Evolutionary conservation across 2,113 vertebrate genomes (phyloP).

Genomic region (Xiphorhynchus elegans): DNA sequence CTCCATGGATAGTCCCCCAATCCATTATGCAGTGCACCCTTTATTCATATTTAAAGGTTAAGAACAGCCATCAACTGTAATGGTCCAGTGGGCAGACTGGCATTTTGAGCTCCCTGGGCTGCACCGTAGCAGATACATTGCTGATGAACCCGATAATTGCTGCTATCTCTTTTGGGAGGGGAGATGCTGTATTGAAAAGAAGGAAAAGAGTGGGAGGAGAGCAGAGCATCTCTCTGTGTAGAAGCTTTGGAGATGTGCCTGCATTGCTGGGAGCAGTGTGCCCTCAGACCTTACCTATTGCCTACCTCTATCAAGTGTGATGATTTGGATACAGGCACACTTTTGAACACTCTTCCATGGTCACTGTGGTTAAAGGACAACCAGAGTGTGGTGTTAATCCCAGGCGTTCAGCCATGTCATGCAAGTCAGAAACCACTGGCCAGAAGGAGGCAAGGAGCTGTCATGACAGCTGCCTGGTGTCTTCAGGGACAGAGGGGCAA

Average conservation of each 20-base stretch:
- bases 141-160: neutral
- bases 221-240: neutral
- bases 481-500: neutral
- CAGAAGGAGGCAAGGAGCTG: neutral
- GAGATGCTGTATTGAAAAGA: neutral
- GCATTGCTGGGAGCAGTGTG: fast-evolving
- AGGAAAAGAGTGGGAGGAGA: neutral
- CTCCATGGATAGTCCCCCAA: neutral
- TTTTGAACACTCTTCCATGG: neutral
- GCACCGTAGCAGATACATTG: neutral
- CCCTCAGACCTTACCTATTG: neutral
- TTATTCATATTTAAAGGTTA: conserved; percentile 15
- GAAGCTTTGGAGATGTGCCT: neutral
- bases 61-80: neutral
- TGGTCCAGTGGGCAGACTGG: neutral
- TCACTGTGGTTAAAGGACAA: neutral
- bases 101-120: neutral
- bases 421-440: neutral
- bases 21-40: neutral
- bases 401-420: neutral
- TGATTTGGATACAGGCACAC: neutral
- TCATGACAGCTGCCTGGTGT: fast-evolving
- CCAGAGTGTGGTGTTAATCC: neutral
- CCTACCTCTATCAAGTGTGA: neutral
- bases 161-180: neutral